Conservation (phyloP, 1,140 invertebrate species). For the Dreissena rostriformis region DNA sequence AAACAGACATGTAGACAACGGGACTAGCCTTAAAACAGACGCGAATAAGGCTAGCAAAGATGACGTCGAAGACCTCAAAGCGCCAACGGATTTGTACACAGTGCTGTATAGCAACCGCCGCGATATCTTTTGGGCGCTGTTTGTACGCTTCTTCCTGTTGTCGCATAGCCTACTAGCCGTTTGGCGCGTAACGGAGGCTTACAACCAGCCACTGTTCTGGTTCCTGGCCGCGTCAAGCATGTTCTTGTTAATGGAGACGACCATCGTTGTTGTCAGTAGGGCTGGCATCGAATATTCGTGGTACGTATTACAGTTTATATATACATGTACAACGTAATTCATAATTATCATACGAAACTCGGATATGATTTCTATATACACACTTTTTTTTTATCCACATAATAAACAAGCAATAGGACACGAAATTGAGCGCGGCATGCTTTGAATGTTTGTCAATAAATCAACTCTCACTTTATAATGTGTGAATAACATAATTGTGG, state of each 20-base stretch:
- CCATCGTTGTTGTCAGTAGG: constrained; percentile 58
- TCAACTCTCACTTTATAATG: too few relatives aligned
- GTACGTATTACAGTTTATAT: constrained; percentile 44
- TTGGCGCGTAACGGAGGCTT: constrained; percentile 62
- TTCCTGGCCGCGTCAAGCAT: constrained; percentile 58
- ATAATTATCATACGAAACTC: too few relatives aligned
- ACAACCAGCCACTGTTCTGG: constrained; percentile 61
- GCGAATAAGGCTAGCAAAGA: neutral
- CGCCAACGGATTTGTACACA: neutral
- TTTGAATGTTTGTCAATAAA: too few relatives aligned
- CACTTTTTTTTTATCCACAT: too few relatives aligned
- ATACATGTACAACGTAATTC: too few relatives aligned
- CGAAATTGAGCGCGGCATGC: too few relatives aligned
- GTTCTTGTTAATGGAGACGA: constrained; percentile 64
- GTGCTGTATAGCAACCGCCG: constrained; percentile 12
- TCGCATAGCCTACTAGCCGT: constrained; percentile 64
- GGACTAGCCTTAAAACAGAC: too few relatives aligned
- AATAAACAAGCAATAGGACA: too few relatives aligned
- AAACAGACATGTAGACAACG: too few relatives aligned
- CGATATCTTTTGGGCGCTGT: constrained; percentile 61
- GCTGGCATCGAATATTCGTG: constrained; percentile 64
- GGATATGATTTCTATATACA: too few relatives aligned
- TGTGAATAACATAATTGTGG: too few relatives aligned
- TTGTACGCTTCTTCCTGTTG: constrained; percentile 60
- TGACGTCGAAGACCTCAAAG: neutral